A percentile compares a stretch with the other conserved stretches of the same genome.
These are phyloP conservation scores for Ceratotherium simum DNA, from an alignment of 2,113 vertebrate species.

Conservation along the genomic window DNA sequence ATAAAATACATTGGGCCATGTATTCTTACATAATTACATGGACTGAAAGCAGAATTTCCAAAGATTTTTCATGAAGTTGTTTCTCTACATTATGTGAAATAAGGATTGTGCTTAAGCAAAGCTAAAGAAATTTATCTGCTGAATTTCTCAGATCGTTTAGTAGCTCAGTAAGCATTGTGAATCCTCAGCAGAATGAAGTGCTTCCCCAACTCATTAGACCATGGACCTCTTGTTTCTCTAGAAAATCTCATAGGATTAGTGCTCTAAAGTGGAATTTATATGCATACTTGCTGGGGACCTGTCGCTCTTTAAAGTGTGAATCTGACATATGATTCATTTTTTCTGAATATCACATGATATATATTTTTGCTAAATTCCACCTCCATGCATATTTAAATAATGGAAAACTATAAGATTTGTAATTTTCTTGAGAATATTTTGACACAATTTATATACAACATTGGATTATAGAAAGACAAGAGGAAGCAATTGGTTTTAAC, in stretches of 20 bases:
- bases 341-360: neutral
- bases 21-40: neutral
- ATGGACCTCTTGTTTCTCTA: neutral
- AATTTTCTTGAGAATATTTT: slow-evolving; percentile 34
- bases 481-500: neutral
- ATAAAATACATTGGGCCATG: neutral
- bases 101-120: slow-evolving; percentile 6
- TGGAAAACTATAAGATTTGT: neutral
- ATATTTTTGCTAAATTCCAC: slow-evolving; percentile 43
- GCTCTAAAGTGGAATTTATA: neutral
- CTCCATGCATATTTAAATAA: neutral
- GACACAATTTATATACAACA: neutral
- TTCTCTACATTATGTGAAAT: slow-evolving; percentile 38
- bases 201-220: neutral
- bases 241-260: neutral
- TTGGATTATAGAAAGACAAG: neutral
- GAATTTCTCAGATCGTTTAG: slow-evolving; percentile 16
- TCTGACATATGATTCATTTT: neutral
- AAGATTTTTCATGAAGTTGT: neutral
- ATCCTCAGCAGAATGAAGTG: neutral
- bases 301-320: neutral
- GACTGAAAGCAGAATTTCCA: neutral
- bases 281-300: neutral
- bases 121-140: neutral
- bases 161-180: neutral